phyloP scores from a whole-genome alignment of 2,888 invertebrate genomes.

The Phalera bucephala region DNA sequence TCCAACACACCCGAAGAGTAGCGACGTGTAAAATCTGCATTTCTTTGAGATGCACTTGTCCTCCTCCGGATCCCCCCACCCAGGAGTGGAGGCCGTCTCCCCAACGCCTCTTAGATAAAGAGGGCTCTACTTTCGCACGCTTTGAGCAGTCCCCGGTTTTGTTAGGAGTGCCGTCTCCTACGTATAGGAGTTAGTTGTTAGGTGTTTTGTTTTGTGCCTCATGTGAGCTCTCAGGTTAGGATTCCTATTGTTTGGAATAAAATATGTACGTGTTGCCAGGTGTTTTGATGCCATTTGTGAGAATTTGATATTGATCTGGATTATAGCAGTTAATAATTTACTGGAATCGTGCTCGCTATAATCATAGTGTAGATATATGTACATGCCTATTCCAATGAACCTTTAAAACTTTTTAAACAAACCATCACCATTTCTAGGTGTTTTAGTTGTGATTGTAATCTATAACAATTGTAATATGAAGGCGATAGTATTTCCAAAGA shows the following conservation, averaged over 20 bases:
- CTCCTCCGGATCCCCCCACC: constrained; percentile 34
- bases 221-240: constrained; percentile 38
- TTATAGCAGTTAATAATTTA: no score
- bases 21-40: constrained; percentile 84
- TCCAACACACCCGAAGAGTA: constrained; percentile 74
- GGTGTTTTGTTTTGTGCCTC: constrained; percentile 44
- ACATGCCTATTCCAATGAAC: no score
- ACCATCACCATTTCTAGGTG: no score
- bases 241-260: constrained; percentile 34
- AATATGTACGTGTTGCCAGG: no score
- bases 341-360: no score
- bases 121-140: constrained; percentile 78
- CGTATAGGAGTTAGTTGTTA: constrained; percentile 41
- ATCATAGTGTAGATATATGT: no score
- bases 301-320: background rate
- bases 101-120: constrained; percentile 74
- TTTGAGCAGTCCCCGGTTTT: constrained; percentile 74
- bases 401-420: no score
- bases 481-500: no score
- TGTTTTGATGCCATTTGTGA: constrained; percentile 7
- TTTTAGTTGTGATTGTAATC: no score
- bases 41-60: constrained; percentile 83
- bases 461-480: no score
- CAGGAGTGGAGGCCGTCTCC: constrained; percentile 16
- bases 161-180: constrained; percentile 47